These are phyloP conservation scores for Pentamera pediparva DNA, from an alignment of 53 echinoderm and acorn worm genomes.

Conservation along the genomic window DNA sequence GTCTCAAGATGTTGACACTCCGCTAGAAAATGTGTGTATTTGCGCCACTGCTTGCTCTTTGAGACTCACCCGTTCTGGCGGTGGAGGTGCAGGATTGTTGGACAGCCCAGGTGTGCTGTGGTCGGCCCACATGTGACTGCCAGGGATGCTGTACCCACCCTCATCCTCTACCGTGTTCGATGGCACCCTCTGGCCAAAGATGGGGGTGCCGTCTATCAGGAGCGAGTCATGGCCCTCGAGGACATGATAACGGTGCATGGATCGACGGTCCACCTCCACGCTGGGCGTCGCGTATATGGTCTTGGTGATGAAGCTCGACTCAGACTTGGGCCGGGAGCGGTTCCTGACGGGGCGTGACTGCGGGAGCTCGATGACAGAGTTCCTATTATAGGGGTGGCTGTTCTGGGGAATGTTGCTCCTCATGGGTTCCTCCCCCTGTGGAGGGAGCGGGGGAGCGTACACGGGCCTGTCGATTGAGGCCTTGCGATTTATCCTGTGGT, in stretches of 20 bases:
- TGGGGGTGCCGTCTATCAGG: constrained; percentile 37
- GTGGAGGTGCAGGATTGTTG: not conserved
- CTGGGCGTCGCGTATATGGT: constrained; percentile 13
- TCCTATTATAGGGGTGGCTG: not conserved
- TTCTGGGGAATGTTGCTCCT: not conserved
- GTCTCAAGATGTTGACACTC: too few species aligned
- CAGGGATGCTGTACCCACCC: constrained; percentile 75
- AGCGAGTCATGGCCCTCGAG: constrained; percentile 14
- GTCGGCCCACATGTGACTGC: constrained; percentile 70
- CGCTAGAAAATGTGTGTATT: not conserved
- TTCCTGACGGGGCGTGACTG: not conserved
- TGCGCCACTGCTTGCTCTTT: not conserved
- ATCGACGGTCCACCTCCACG: not conserved
- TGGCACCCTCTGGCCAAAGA: constrained; percentile 1
- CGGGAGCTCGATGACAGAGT: not conserved
- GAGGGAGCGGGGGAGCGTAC: constrained; percentile 10
- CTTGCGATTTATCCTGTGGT: not conserved
- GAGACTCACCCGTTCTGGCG: not conserved
- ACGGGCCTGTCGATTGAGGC: constrained; percentile 3
- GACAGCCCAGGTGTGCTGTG: not conserved
- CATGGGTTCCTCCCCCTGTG: not conserved
- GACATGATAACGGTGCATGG: constrained; percentile 14
- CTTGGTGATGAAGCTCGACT: not conserved
- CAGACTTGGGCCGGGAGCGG: constrained; percentile 7
- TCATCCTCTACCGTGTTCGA: constrained; percentile 40